phyloP scores from a whole-genome alignment of 2,888 invertebrate species.

The Alloplasta piceator region DNA sequence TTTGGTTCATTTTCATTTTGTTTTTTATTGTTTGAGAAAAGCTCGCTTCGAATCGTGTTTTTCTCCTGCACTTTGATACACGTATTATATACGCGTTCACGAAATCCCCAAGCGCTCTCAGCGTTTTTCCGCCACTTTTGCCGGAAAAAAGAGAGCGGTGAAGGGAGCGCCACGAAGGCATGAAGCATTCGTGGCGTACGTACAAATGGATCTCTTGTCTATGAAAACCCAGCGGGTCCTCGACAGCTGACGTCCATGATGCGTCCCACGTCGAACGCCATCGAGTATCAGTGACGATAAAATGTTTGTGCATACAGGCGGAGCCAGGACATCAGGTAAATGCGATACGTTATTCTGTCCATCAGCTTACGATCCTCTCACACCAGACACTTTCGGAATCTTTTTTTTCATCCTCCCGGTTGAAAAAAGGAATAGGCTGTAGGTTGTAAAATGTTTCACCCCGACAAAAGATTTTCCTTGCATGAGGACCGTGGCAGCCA shows the following conservation, averaged over 20 bases:
- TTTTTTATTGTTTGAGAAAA: not conserved
- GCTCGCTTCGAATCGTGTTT: not conserved
- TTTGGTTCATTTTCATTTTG: not conserved
- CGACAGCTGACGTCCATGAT: slow-evolving; percentile 10
- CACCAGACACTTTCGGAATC: not conserved
- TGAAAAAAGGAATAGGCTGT: not conserved
- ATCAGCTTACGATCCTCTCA: slow-evolving; percentile 1
- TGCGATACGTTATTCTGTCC: slow-evolving; percentile 6
- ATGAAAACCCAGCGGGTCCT: slow-evolving; percentile 11
- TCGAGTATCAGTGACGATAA: slow-evolving; percentile 24
- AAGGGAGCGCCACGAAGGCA: not conserved
- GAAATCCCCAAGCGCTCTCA: slow-evolving; percentile 63
- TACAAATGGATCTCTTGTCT: slow-evolving; percentile 52
- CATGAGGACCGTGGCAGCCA: not conserved
- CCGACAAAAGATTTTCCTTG: not conserved
- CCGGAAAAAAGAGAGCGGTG: not conserved
- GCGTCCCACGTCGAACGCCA: not conserved
- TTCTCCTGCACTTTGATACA: not conserved
- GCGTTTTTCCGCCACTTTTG: slow-evolving; percentile 39
- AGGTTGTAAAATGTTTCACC: slow-evolving; percentile 3
- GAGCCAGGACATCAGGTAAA: slow-evolving; percentile 34
- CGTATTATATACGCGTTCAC: slow-evolving; percentile 53
- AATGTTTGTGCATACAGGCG: not conserved
- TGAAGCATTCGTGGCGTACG: slow-evolving; percentile 22
- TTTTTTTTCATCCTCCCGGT: not conserved